These are phyloP conservation scores for Prosapia bicincta DNA, from an alignment of 2,888 invertebrate species.

Conservation along the genomic window DNA sequence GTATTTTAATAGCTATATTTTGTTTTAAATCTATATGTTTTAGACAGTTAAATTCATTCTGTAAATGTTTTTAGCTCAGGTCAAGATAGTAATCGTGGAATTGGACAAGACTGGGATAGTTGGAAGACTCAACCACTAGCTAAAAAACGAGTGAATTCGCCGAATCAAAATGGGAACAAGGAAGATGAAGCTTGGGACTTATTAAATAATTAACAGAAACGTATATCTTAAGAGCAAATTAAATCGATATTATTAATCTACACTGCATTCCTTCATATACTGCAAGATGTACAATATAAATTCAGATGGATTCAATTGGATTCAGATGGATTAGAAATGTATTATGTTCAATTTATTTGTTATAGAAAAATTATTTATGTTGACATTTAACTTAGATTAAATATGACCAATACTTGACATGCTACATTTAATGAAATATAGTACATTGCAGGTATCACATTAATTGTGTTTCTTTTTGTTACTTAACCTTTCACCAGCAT, in stretches of 20 bases:
- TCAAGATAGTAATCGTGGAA: neutral
- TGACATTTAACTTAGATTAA: neutral
- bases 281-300: neutral
- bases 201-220: slow-evolving; percentile 27
- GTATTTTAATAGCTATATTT: no score
- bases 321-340: neutral
- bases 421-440: neutral
- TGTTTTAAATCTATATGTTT: no score
- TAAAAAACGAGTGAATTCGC: slow-evolving; percentile 42
- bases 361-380: neutral
- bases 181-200: slow-evolving; percentile 49
- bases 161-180: slow-evolving; percentile 42
- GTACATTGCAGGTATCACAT: neutral
- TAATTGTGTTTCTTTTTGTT: no score
- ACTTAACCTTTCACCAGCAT: neutral
- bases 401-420: neutral
- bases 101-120: slow-evolving; percentile 28
- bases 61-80: no score
- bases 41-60: no score
- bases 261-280: neutral
- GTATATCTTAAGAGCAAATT: neutral
- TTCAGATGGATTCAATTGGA: neutral
- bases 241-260: neutral
- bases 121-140: slow-evolving; percentile 29
- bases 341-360: neutral